Base-by-base conservation (phyloP, 35 echinoderm and acorn worm genomes). In the Amphiura filiformis region DNA sequence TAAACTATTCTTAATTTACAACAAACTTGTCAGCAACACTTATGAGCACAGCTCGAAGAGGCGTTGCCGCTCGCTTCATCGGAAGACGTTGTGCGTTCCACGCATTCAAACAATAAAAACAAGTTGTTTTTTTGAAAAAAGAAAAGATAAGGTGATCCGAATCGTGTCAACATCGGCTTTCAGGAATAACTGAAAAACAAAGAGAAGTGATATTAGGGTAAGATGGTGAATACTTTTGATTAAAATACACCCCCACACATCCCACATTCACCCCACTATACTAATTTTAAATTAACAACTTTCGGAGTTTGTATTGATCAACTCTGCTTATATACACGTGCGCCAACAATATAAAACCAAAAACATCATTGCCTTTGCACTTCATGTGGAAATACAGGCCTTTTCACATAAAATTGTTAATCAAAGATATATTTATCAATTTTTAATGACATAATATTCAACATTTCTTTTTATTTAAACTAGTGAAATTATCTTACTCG, bases 1-100 rank as follows among this genome's bases (percentile, higher is more conserved):
- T n/a, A n/a, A n/a, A n/a, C n/a, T n/a, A n/a, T n/a, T n/a, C n/a
- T 47, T 47, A 47, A 4, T 47, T 17, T 47, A 47, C 41, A 47
- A 47, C 41, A 47, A 47, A 47, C 41, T 47, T 47, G 7, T 23
- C 61, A 70, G 61, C 61, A 30, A 70, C 11, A 11, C 61, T 26
- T 30, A 52, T 70, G 61, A 70, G 61, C 61, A 70, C 61, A 70
- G 61, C 61, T 70, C 61, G 26, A 30, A 70, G 61, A n/a, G 4
- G 61, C 61, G 28, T 70, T 23, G 61, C 61, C 2, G 1, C 1
- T 70, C 61, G 61, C 61, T 15, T 30, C 1, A 70, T n/a, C n/a
- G 61, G 61, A 70, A 70, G 61, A 70, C 61, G 61, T 70, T n/a
- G 61, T 70, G 61, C 61, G 61, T 70, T 70, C 61, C 28, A 70